Base-by-base conservation (phyloP, 2,888 invertebrate species). In the Norana najaformis region DNA sequence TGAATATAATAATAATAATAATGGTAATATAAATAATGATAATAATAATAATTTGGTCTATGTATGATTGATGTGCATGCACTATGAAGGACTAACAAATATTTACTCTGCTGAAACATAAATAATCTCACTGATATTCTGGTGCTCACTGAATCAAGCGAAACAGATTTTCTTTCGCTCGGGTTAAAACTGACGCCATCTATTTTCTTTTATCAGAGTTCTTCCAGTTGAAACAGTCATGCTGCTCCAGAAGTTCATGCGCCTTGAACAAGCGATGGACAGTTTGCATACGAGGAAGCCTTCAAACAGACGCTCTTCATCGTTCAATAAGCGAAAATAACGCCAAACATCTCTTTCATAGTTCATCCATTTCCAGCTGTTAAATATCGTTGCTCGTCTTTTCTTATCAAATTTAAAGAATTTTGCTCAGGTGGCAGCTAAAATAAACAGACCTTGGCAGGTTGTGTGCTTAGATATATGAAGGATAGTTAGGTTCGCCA, bases 261-360 rank as follows among this genome's bases (percentile, higher is more conserved):
- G 91, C 47, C 89, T 92, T 1, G 92, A 92, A 53, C 47, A 36
- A 85, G 53, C 90, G 23, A 92, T 91, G 92, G 90, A 91, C 18
- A 83, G 47, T 34, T 91, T 91, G 39, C 90, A 91, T 85, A 91
- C 90, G 36, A 91, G 90, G 14, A 89, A 89, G 82, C 85, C 85
- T n/a, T 37, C 85, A 6, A 85, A 85, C 85, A 85, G 85, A 16
- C 35, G 37, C 18, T 3, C 85, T 8, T 85, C 85, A 30, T 69
- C 69, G 13, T 4, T n/a, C n/a, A 69, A n/a, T 69, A 69, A 69
- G 11, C 69, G 69, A 69, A 69, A 69, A 69, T 69, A 69, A 69
- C 3, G 30, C 30, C 69, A 69, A 69, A n/a, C n/a, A 69, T n/a
- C 69, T 69, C 11, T n/a, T n/a, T 69, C n/a, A n/a, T n/a, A n/a